Evolutionary conservation across 2,113 vertebrate species (phyloP), one percentile per base, ranked within the genome.

Genomic region (Brachyistius frenatus): DNA sequence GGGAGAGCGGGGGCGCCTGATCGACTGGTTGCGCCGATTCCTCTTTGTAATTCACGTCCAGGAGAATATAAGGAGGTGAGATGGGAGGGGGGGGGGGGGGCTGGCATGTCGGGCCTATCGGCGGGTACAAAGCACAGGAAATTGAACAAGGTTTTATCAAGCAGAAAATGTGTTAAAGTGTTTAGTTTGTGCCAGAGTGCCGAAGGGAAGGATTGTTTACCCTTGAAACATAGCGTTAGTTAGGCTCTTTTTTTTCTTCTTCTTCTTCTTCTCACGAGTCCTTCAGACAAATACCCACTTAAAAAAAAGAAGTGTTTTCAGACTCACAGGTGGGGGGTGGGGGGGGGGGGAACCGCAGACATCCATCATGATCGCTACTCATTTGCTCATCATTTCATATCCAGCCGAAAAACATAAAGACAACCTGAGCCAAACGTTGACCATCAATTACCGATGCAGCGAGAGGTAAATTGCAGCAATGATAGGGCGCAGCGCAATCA

Each of bases 81-180:
- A 23, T 41, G 60, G 65, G 64, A 36, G 16, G 16, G 56, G 35
- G 39, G 66, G 64, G 41, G 16, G 16, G 56, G 35, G 39, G 66
- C 37, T 13, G 71, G 44, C 65, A 23, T 76, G 83, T 84, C 75
- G 58, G 63, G 56, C 56, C 66, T 53, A 61, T 81, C 79, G 52
- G 58, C 73, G 67, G 81, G 60, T 72, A 81, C 67, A 80, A 73
- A 78, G 76, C 62, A 32, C 62, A 73, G 86, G 77, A 91, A 87
- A 88, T 82, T 87, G 84, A 89, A 88, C 86, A 83, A 77, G 83
- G 87, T 71, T 91, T 90, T 87, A 85, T 88, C 80, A 90, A 86
- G 87, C 86, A 81, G 81, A 86, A 86, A 90, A 88, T 68, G 73
- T 84, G 79, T 89, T 86, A 63, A 87, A 84, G 61, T 79, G 82